Base-by-base conservation (phyloP, 2,113 vertebrate genomes). In the Dasypus novemcinctus region DNA sequence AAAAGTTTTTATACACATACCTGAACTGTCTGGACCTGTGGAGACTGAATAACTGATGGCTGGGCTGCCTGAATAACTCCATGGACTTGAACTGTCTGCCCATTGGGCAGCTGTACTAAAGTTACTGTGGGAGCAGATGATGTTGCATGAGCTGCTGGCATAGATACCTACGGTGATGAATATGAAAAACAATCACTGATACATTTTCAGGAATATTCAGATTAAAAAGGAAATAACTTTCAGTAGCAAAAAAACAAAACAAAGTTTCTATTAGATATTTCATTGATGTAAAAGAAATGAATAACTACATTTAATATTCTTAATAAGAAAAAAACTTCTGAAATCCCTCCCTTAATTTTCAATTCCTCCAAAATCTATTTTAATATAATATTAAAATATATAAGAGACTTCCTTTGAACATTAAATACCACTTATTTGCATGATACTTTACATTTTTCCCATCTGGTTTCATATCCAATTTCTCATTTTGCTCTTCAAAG, bases 11-110 rank as follows among this genome's bases (percentile, higher is more conserved):
- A 76, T 75, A 95, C 98, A 97, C 98, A 98, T 98, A 99, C 99
- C 99, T 99, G 99, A 89, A 99, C 99, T 79, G 99, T 99, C 97
- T 99, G 99, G 96, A 99, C 99, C 96, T 99, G 99, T 82, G 99
- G 99, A 93, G 99, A 99, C 98, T 99, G 99, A 98, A 99, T 99
- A 97, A 99, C 99, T 14, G 99, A 99, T 5, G 99, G 99, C 98
- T 99, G 99, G 78, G 99, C 99, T 17, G 99, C 99, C 98, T 99
- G 99, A 98, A 99, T 99, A 97, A 99, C 99, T 31, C 99, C 99
- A 68, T 99, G 99, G 95, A 99, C 99, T 98, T 99, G 99, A 93
- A 99, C 99, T 0, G 99, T 99, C 98, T 99, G 99, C 91, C 99
- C 99, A 90, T 99, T 99, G 80, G 99, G 99, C 95, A 99, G 98